Evolutionary conservation across 1,140 invertebrate species (phyloP), one percentile per base, ranked within the genome.

Genomic region (Eriosoma lanigerum): DNA sequence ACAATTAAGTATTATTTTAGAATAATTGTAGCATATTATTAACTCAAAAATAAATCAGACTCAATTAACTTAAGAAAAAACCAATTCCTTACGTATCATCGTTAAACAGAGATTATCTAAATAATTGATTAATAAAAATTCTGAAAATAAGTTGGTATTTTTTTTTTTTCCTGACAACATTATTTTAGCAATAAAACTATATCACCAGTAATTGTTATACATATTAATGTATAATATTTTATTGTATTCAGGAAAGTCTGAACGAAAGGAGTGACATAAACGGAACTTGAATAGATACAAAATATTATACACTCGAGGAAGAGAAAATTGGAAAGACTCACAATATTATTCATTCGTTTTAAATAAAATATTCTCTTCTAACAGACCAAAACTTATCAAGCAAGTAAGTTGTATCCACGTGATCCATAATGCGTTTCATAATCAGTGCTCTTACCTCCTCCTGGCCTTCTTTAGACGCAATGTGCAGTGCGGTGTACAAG

Each of bases 401-500:
- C 76, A 88, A 86, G 86, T 91, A 90, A 82, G 87, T 86, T 64
- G 87, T 87, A 84, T 90, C 89, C 83, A 91, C 88, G 84, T 89
- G 87, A 85, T 90, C 89, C 84, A 88, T 88, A 81, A 91, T 89
- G 84, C 89, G 87, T 84, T 86, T 86, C 83, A 87, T 87, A 82
- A 89, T 87, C 83, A 89, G 87, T 83, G 87, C 86, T 86, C 88
- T 91, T 90, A 93, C 92, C 90, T 98, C 95, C 85, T 97, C 95
- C 86, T 96, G 94, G 19, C 94, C 95, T 86, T 99, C 97, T 87
- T 99, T 99, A 70, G 97, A 95, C 46, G 98, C 98, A 81, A 99
- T 98, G 86, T 99, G 98, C 29, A 99, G 87, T 0, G 98, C 94
- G 9, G 97, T 99, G 87, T 99, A 99, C 88, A 97, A 92, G 85